A percentile compares a stretch with the other conserved stretches of the same genome.
Evolutionary conservation across 1,140 invertebrate genomes (phyloP).

Genomic region (Apis florea): DNA sequence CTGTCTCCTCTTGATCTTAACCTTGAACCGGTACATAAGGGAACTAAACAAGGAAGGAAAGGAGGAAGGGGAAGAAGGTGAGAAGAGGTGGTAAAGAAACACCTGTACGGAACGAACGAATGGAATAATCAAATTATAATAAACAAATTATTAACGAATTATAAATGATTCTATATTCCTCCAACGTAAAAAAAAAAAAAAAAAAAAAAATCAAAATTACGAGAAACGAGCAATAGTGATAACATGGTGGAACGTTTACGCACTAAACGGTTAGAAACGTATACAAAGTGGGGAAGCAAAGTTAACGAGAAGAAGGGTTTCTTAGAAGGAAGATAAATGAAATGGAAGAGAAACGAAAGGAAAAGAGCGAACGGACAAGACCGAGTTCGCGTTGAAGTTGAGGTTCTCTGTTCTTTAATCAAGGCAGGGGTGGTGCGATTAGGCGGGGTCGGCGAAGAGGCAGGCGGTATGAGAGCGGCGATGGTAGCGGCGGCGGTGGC

Average conservation of each 20-base stretch:
- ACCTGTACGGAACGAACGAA: too few relatives aligned
- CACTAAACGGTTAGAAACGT: neutral
- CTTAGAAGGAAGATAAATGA: neutral
- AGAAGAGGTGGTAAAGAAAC: too few relatives aligned
- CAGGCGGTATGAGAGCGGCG: slow-evolving; percentile 61
- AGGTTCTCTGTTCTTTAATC: slow-evolving; percentile 78
- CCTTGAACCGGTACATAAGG: slow-evolving; percentile 45
- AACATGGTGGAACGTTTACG: neutral
- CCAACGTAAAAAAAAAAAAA: neutral
- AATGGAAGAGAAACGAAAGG: neutral
- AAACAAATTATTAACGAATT: too few relatives aligned
- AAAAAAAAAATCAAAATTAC: neutral
- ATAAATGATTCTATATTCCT: too few relatives aligned
- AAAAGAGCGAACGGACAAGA: slow-evolving; percentile 47
- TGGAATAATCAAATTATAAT: too few relatives aligned
- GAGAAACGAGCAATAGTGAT: neutral
- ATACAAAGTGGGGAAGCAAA: too few relatives aligned
- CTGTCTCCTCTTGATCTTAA: slow-evolving; percentile 35
- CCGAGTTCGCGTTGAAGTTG: slow-evolving; percentile 52
- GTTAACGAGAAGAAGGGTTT: neutral
- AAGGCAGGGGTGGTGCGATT: slow-evolving; percentile 75
- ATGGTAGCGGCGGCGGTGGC: slow-evolving; percentile 39
- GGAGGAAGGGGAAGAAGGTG: neutral
- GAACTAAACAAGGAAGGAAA: neutral
- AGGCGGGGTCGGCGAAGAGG: slow-evolving; percentile 71